These are phyloP conservation scores for Drosophila leontia DNA, from an alignment of 1,140 invertebrate genomes.

Conservation along the genomic window DNA sequence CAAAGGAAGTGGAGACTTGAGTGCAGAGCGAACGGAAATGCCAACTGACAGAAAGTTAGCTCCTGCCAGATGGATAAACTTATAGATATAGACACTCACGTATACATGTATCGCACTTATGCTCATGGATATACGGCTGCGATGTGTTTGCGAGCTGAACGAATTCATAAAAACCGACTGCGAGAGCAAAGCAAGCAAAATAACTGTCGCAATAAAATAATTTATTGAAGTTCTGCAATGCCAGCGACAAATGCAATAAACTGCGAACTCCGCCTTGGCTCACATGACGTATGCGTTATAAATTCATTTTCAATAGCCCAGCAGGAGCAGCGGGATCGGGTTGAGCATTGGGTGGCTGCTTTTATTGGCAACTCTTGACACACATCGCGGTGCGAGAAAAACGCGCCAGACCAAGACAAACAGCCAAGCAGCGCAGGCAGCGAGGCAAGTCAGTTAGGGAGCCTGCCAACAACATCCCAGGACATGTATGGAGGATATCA, in stretches of 20 bases:
- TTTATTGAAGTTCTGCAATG: constrained; percentile 82
- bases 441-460: constrained; percentile 57
- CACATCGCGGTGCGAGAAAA: constrained; percentile 64
- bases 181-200: constrained; percentile 58
- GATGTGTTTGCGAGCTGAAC: constrained; percentile 43
- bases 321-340: constrained; percentile 28
- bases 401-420: constrained; percentile 55
- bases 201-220: constrained; percentile 85
- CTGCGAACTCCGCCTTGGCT: constrained; percentile 51
- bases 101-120: constrained; percentile 12
- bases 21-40: constrained; percentile 51
- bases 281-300: constrained; percentile 80
- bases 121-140: constrained; percentile 28
- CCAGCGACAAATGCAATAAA: constrained; percentile 82
- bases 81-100: constrained; percentile 22
- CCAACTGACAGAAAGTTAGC: constrained; percentile 58
- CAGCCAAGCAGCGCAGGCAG: constrained; percentile 20
- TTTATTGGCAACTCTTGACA: constrained; percentile 81
- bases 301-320: constrained; percentile 78
- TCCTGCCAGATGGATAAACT: constrained; percentile 25
- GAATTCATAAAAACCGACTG: constrained; percentile 62
- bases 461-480: constrained; percentile 28
- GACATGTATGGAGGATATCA: constrained; percentile 12
- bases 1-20: constrained; percentile 27
- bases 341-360: constrained; percentile 22